Evolutionary conservation across 2,113 vertebrate species (phyloP).

Genomic region (Nymphicus hollandicus): DNA sequence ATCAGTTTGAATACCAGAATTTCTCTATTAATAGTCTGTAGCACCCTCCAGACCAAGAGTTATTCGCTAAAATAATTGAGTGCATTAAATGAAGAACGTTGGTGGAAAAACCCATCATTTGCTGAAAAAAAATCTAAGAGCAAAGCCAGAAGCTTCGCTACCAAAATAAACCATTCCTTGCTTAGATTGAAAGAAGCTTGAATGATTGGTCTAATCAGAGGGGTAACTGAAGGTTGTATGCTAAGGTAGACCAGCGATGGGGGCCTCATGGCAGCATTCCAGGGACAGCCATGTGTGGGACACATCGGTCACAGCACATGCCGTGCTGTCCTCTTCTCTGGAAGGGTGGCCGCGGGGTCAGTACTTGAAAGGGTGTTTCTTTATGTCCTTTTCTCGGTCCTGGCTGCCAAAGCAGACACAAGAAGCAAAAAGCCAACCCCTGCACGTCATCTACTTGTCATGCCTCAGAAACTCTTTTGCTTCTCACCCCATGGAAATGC

Average conservation of each 20-base stretch:
- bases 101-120: background rate
- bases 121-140: conserved; percentile 8
- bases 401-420: too few species aligned
- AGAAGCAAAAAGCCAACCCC: too few species aligned
- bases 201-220: background rate
- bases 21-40: conserved; percentile 18
- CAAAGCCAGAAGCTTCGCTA: background rate
- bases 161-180: conserved; percentile 3
- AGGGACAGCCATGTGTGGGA: background rate
- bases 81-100: conserved; percentile 7
- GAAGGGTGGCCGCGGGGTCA: accelerated
- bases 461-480: too few species aligned
- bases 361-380: background rate
- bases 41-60: conserved; percentile 18
- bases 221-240: background rate
- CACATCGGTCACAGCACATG: accelerated
- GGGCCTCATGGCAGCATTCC: background rate
- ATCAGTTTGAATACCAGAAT: conserved; percentile 32
- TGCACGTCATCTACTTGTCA: too few species aligned
- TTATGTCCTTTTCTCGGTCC: too few species aligned
- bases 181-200: background rate
- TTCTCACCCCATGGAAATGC: too few species aligned
- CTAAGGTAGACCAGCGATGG: background rate
- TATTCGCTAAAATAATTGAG: conserved; percentile 55
- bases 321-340: background rate